phyloP scores from a whole-genome alignment of 2,797 vertebrate genomes.

The Spinus olivaceus region DNA sequence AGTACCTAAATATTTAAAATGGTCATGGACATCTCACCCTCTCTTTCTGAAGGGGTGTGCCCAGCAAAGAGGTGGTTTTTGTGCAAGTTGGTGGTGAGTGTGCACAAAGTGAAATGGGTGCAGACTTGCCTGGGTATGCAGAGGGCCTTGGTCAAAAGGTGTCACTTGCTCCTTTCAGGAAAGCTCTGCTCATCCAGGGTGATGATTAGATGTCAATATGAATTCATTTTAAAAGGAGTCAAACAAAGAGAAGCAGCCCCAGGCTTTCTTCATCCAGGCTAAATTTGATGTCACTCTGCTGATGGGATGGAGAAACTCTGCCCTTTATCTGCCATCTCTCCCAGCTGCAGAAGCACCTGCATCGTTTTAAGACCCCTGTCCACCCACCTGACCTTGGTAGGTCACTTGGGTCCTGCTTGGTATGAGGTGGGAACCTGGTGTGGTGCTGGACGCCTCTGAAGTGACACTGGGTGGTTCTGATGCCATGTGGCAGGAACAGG shows the following conservation, averaged over 20 bases:
- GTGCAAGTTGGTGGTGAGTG: neutral
- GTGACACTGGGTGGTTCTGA: neutral
- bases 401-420: neutral
- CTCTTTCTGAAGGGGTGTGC: neutral
- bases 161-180: neutral
- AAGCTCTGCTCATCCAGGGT: neutral
- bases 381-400: accelerated
- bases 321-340: neutral
- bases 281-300: neutral
- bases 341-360: neutral
- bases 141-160: neutral
- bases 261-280: neutral
- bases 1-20: neutral
- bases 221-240: neutral
- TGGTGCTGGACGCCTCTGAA: accelerated
- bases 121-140: neutral
- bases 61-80: neutral
- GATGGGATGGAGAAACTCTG: neutral
- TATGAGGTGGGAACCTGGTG: neutral
- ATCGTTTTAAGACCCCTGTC: neutral
- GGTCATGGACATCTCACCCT: accelerated
- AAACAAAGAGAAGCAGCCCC: neutral
- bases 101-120: neutral
- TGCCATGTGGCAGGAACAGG: neutral
- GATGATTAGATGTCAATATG: neutral